Evolutionary conservation across 2,888 invertebrate species (phyloP).

Genomic region (Platycheirus rosarum): DNA sequence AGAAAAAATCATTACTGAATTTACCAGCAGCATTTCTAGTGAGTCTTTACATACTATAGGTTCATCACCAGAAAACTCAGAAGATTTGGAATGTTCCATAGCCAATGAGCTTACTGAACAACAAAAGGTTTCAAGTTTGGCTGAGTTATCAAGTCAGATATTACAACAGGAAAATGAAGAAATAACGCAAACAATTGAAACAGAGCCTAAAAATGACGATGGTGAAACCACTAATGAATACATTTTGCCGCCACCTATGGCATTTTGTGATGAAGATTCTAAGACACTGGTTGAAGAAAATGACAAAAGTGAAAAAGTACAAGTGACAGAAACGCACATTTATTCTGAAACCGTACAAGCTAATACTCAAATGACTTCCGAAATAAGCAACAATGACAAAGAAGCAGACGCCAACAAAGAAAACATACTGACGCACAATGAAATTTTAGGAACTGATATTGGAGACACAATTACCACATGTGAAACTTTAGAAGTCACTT

Average conservation of each 20-base stretch:
- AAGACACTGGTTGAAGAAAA: background rate
- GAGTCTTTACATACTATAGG: slow-evolving; percentile 56
- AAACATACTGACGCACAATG: slow-evolving; percentile 16
- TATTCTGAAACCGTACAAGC: background rate
- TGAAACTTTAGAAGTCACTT: background rate
- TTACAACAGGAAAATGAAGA: background rate
- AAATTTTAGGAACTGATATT: background rate
- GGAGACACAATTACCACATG: background rate
- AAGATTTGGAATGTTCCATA: slow-evolving; percentile 21
- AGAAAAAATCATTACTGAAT: slow-evolving; percentile 11
- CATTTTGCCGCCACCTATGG: slow-evolving; percentile 50
- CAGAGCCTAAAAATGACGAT: background rate
- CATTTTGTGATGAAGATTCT: slow-evolving; percentile 42
- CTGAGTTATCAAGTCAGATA: background rate
- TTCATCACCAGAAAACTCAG: slow-evolving; percentile 32
- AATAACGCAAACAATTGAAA: background rate
- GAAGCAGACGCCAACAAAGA: background rate
- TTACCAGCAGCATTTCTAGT: slow-evolving; percentile 45
- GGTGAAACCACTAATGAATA: background rate
- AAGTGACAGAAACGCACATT: slow-evolving; percentile 32
- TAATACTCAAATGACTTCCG: slow-evolving; percentile 32
- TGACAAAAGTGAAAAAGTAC: background rate
- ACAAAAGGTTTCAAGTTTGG: background rate
- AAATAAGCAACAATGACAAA: background rate
- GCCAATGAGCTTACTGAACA: background rate